Evolutionary conservation across 2,888 invertebrate species (phyloP), one percentile per base, ranked within the genome.

Genomic region (Sesamia inferens): DNA sequence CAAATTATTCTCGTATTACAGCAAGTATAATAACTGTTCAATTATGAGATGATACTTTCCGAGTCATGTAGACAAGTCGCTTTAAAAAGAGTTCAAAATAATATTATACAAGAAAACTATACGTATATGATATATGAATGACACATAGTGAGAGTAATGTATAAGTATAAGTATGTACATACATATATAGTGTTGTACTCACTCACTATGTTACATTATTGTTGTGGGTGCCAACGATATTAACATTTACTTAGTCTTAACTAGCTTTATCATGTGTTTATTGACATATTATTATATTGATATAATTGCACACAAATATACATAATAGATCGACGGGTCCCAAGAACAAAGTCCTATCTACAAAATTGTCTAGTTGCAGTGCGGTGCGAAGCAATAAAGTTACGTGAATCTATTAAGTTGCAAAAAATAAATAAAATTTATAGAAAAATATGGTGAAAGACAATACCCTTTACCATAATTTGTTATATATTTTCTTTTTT

Each of bases 71-170:
- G 73, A 31, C 10, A 22, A n/a, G 51, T 24, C 54, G 73, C 72
- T 79, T 74, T 47, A 64, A 2, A 47, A 66, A 58, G 63, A 71
- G 83, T 79, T 83, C 79, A 79, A 79, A 83, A 51, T 73, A 62
- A 62, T 54, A 74, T 61, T 62, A 63, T 65, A 84, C 14, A 65
- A 71, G 70, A 61, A 64, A 59, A 71, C 31, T 81, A 83, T 87
- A n/a, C n/a, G n/a, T n/a, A 81, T 80, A 74, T 83, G 79, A 48
- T 68, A 76, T 75, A 19, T 51, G 22, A 72, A 69, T 72, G 85
- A 86, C 74, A 69, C 16, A 79, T 61, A 86, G 82, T 82, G 87
- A 86, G 87, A 86, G 48, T 85, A 73, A 77, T 59, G 62, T 84
- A 58, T 83, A 79, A 76, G 62, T 84, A 58, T 83, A 79, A 76